Evolutionary conservation across 2,113 vertebrate species (phyloP).

Genomic region (Acanthisitta chloris): DNA sequence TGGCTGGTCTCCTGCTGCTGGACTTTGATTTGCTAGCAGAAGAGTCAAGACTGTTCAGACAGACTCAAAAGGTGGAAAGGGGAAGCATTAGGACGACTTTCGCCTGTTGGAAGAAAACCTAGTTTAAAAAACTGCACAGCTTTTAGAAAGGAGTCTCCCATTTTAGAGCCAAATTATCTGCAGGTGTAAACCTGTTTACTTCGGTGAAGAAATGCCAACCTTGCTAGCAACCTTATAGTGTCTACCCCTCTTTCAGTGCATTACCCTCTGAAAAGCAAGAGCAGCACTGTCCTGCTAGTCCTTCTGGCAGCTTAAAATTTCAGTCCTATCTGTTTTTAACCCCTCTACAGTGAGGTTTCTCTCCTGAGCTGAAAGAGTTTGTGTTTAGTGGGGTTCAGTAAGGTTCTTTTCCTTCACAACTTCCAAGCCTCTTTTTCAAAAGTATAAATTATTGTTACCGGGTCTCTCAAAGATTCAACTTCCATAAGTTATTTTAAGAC

Average conservation of each 20-base stretch:
- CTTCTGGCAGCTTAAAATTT: not conserved
- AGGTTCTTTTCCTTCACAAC: not conserved
- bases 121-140: not conserved
- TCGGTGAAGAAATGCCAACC: not conserved
- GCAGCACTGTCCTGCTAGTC: not conserved
- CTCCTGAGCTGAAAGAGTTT: not conserved
- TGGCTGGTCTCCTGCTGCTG: not conserved
- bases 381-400: not conserved
- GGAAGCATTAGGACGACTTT: not conserved
- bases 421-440: not conserved
- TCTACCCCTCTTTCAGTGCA: constrained; percentile 1
- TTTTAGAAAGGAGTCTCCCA: not conserved
- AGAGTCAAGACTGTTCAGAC: fast-evolving
- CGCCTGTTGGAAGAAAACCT: not conserved
- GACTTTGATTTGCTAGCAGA: not conserved
- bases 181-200: not conserved
- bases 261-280: not conserved
- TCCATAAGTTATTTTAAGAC: not conserved
- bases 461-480: not conserved
- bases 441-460: not conserved
- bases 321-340: not conserved
- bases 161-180: not conserved
- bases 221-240: not conserved
- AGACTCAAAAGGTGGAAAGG: not conserved
- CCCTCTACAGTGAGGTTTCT: not conserved